phyloP scores from a whole-genome alignment of 2,888 invertebrate species.

The Crossocerus cetratus region DNA sequence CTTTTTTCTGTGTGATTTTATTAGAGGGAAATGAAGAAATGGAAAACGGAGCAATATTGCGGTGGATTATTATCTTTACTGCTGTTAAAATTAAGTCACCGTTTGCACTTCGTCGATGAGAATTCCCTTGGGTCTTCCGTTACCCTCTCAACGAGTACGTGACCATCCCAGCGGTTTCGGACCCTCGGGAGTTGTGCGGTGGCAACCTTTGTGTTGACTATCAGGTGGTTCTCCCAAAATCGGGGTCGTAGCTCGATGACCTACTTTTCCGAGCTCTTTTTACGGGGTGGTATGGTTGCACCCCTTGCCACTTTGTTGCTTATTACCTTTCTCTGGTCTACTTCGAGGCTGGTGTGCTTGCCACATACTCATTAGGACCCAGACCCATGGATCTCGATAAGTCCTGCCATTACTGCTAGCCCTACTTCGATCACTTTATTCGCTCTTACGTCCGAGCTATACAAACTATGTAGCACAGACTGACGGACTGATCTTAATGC shows the following conservation, averaged over 20 bases:
- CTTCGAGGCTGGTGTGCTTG: no score
- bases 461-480: no score
- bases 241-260: slow-evolving; percentile 8
- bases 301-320: neutral
- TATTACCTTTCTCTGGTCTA: no score
- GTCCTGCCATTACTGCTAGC: no score
- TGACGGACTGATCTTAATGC: no score
- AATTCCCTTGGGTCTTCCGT: slow-evolving; percentile 4
- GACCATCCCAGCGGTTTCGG: slow-evolving; percentile 4
- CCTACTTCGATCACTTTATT: no score
- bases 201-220: slow-evolving; percentile 5
- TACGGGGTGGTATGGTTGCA: neutral
- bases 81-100: slow-evolving; percentile 21
- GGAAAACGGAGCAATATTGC: neutral
- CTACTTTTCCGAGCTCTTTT: neutral
- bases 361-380: no score
- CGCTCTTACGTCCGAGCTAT: no score
- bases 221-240: slow-evolving; percentile 5
- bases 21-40: neutral
- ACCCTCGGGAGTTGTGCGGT: neutral
- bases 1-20: neutral
- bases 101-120: slow-evolving; percentile 23
- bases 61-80: slow-evolving; percentile 12
- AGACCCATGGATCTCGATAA: no score
- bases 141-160: slow-evolving; percentile 23